These are phyloP conservation scores for Cataglyphis cursor DNA, from an alignment of 2,888 invertebrate species.

Conservation along the genomic window DNA sequence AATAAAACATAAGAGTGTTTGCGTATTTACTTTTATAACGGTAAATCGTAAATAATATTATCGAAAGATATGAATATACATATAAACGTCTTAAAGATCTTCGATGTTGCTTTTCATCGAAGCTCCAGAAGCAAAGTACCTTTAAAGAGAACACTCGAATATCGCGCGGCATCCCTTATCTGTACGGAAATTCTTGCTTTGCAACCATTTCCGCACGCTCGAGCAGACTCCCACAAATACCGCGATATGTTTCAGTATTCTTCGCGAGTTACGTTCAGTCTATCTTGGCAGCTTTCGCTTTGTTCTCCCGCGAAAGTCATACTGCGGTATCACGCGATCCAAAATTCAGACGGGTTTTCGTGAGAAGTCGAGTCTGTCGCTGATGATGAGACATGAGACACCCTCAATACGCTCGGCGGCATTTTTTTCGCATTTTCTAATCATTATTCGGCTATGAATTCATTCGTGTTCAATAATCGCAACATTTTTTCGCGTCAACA, in stretches of 20 bases:
- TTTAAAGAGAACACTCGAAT: constrained; percentile 25
- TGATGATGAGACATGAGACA: constrained; percentile 21
- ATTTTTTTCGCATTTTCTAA: neutral
- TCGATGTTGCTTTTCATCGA: constrained; percentile 16
- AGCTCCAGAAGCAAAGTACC: constrained; percentile 19
- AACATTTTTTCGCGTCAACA: neutral
- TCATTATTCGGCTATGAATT: neutral
- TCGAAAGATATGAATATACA: neutral
- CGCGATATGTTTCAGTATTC: constrained; percentile 43
- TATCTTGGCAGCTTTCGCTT: constrained; percentile 60
- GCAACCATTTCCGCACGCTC: constrained; percentile 53
- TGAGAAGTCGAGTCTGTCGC: constrained; percentile 33
- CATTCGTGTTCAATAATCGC: neutral
- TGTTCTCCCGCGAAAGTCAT: constrained; percentile 54
- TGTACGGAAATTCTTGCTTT: constrained; percentile 60
- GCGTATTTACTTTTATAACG: neutral
- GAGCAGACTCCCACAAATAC: constrained; percentile 25
- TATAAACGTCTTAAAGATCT: neutral
- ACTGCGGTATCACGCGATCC: constrained; percentile 60
- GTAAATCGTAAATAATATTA: neutral
- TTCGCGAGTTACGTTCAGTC: constrained; percentile 56
- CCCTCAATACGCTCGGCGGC: neutral
- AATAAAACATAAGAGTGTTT: neutral
- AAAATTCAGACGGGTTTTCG: constrained; percentile 48
- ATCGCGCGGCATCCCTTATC: constrained; percentile 42